Evolutionary conservation across 2,888 invertebrate genomes (phyloP), one percentile per base, ranked within the genome.

Genomic region (Mythimna pallens): DNA sequence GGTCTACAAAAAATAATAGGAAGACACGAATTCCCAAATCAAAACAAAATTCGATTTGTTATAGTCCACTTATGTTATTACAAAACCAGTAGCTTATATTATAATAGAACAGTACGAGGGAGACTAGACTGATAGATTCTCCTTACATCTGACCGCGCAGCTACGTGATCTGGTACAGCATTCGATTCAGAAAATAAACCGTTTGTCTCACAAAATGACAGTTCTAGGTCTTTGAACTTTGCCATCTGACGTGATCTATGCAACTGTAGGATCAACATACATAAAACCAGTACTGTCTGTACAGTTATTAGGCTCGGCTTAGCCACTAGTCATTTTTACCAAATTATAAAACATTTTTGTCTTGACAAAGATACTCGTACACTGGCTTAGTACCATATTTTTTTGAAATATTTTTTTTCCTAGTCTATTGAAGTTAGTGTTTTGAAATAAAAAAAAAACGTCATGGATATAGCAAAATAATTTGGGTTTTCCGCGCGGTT

Each of bases 151-250:
- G 87, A 86, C 89, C 91, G 87, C 80, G 58, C 55, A 58, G 86
- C 78, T 89, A 80, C 86, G 84, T 90, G 91, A 90, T 89, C 88
- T 82, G 81, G 86, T 87, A 65, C 72, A 66, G 67, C 80, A 80
- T 81, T 83, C 69, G 73, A 82, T 82, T 82, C 65, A 65, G 65
- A 78, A 85, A 77, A 84, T 84, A 78, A 84, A 82, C 76, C 73
- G 79, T 86, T 86, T 82, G 76, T 85, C 78, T 86, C 79, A 79
- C 80, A 77, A 80, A 85, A 78, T 84, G 79, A 83, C 76, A 79
- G 70, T 81, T 83, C 70, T 73, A 80, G 88, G 86, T 86, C 85
- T 86, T 87, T 87, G 87, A 88, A 83, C 89, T 83, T 76, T 73
- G 67, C 70, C 81, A 78, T 80, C 76, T 77, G 76, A 77, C 71